phyloP scores from a whole-genome alignment of 2,888 invertebrate genomes.

The Hypercompe scribonia region DNA sequence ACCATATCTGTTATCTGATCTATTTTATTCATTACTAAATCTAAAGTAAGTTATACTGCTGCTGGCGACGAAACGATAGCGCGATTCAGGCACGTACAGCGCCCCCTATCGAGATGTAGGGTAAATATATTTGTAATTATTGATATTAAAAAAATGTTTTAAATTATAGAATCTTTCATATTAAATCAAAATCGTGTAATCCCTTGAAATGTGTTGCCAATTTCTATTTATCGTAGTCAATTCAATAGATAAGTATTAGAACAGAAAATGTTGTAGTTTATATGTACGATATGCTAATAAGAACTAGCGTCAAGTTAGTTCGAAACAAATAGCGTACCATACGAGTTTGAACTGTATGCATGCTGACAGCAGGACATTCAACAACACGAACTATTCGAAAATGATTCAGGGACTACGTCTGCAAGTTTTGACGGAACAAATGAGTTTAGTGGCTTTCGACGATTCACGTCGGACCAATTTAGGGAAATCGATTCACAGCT shows the following conservation, averaged over 20 bases:
- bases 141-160: no score
- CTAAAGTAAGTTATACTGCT: no score
- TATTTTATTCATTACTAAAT: no score
- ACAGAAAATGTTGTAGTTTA: neutral
- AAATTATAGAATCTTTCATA: no score
- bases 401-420: neutral
- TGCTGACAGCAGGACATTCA: neutral
- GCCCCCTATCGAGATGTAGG: no score
- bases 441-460: constrained; percentile 4
- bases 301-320: neutral
- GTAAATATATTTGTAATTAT: no score
- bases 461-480: neutral
- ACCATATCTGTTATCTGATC: no score
- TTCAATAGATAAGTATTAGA: neutral
- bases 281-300: neutral
- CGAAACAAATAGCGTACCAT: neutral
- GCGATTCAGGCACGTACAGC: no score
- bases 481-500: neutral
- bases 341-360: neutral
- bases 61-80: no score
- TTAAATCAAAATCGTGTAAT: no score
- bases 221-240: no score
- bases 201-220: no score
- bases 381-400: neutral
- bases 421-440: constrained; percentile 6